Percentiles rank a stretch among this genome's conserved stretches.
phyloP scores from a whole-genome alignment of 92 coral and sea anemone species.

The Montipora capitata region DNA sequence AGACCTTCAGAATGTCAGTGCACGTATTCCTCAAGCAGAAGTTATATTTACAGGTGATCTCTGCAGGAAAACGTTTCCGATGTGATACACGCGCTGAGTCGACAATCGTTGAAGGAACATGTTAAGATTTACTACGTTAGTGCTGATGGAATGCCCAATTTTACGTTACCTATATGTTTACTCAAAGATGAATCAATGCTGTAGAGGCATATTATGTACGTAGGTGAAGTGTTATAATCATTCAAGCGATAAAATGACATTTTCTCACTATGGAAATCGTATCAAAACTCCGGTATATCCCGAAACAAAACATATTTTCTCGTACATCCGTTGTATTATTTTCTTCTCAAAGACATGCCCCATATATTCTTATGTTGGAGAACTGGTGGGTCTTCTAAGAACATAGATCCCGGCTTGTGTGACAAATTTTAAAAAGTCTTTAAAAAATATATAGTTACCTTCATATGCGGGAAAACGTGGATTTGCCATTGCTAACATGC shows the following conservation, averaged over 20 bases:
- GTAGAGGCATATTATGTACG: constrained; percentile 33
- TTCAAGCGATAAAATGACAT: constrained; percentile 37
- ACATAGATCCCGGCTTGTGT: constrained; percentile 6
- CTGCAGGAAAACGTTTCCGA: constrained; percentile 52
- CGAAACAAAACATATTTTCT: not conserved
- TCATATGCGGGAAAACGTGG: constrained; percentile 90
- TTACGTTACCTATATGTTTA: constrained; percentile 48
- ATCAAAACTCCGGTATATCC: constrained; percentile 21
- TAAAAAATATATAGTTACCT: constrained; percentile 61
- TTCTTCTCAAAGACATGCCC: constrained; percentile 1
- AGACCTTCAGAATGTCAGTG: not conserved
- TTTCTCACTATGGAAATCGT: constrained; percentile 17
- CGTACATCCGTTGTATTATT: not conserved
- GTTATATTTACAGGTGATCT: constrained; percentile 50
- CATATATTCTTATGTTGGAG: not conserved
- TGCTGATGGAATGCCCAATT: constrained; percentile 53
- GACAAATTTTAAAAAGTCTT: constrained; percentile 19
- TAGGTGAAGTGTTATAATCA: constrained; percentile 37
- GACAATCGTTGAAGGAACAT: not conserved
- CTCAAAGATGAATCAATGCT: constrained; percentile 32
- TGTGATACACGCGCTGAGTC: not conserved
- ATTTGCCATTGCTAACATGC: constrained; percentile 76
- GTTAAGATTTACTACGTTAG: constrained; percentile 23
- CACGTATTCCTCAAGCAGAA: not conserved
- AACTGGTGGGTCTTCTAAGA: not conserved